Percentiles rank a stretch among this genome's conserved stretches.
Evolutionary conservation across 2,797 vertebrate species (phyloP).

Genomic region (Tangara arthus): DNA sequence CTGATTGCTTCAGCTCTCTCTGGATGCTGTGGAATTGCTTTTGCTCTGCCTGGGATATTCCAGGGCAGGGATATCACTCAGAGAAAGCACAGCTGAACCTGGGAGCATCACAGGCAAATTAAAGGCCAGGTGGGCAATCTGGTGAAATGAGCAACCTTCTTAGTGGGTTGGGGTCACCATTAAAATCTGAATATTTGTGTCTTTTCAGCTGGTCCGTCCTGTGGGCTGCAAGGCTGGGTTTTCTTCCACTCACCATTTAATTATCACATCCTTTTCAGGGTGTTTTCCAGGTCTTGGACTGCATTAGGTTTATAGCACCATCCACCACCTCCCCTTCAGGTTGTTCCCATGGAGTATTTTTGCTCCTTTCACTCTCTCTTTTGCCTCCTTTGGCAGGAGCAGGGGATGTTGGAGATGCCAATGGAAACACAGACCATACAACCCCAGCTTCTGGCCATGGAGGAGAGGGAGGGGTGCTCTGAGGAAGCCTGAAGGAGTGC

Average conservation of each 20-base stretch:
- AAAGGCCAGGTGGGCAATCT: neutral
- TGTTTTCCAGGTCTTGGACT: neutral
- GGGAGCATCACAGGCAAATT: neutral
- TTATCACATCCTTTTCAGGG: neutral
- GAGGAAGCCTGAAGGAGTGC: neutral
- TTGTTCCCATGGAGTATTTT: neutral
- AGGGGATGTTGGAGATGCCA: neutral
- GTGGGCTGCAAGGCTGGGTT: neutral
- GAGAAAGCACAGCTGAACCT: neutral
- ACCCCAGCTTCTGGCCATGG: neutral
- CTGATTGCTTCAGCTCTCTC: neutral
- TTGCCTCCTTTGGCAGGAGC: neutral
- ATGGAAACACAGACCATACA: neutral
- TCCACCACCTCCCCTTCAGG: neutral
- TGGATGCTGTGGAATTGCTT: neutral
- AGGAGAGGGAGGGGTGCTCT: neutral
- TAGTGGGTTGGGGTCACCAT: neutral
- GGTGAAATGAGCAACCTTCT: neutral
- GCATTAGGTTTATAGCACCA: neutral
- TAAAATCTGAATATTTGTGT: neutral
- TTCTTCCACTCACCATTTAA: neutral
- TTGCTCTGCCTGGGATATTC: neutral
- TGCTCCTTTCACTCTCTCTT: neutral
- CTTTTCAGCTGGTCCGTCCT: neutral
- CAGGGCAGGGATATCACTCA: neutral